Base-by-base conservation (phyloP, 35 echinoderm and acorn worm species). In the Ophiothrix spiculata region DNA sequence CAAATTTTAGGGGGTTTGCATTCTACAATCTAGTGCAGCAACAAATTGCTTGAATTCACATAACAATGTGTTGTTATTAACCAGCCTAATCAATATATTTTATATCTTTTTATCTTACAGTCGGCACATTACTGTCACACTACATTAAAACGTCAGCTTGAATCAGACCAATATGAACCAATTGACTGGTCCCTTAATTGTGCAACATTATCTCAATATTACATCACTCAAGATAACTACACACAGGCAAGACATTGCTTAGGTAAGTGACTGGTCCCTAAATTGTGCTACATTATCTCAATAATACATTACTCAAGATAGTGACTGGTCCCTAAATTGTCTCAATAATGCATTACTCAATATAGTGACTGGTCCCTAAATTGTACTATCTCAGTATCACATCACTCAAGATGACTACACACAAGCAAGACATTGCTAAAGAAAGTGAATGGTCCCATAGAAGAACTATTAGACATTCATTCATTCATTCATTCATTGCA, bases 201-300 rank as follows among this genome's bases (percentile, higher is more conserved):
- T 85, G 94, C 91, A 25, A 97, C 94, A 0, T 75, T 97, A 15
- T 97, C 94, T 39, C 94, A 97, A 60, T 97, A 89, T 56, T 97
- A 97, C 80, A 83, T 97, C 38, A 86, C 89, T 28, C 74, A 92
- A 38, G 87, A 90, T 76, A 89, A 93, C 40, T 97, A 90, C 38
- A 81, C 56, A 23, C 91, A 87, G 64, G 86, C 94, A n/a, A 86
- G 94, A 36, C 90, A 97, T 73, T 97, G 94, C 39, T 77, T 93
- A 17, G 94, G 94, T 97, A 81, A 86, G 90, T 73, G 94, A 97
- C 84, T 97, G 94, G 94, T 86, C 94, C 40, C 39, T 92, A 31
- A 92, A 97, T 37, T 97, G 90, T 85, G 94, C 91, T 28, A 97
- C 94, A 0, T 75, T 97, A 15, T 97, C 94, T 39, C 94, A 97